Evolutionary conservation across 2,113 vertebrate genomes (phyloP).

Genomic region (Lathamus discolor): DNA sequence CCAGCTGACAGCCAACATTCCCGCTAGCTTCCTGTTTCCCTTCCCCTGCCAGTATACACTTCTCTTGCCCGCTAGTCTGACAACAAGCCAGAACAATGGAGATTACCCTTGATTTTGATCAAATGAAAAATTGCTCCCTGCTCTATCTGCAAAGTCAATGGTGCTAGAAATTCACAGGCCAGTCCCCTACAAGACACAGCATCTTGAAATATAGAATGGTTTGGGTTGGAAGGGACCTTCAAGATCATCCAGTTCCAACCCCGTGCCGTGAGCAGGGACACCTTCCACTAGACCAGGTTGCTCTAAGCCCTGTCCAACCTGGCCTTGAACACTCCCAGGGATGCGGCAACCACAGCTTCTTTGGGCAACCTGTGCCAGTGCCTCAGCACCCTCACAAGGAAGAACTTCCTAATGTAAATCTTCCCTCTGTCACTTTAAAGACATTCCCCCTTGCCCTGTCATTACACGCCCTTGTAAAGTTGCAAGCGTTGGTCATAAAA

Average conservation of each 20-base stretch:
- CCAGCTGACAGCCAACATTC: not conserved
- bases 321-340: not conserved
- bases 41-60: not conserved
- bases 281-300: not conserved
- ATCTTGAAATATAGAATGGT: not conserved
- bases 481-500: not conserved
- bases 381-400: not conserved
- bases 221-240: not conserved
- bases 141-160: not conserved
- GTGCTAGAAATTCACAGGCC: not conserved
- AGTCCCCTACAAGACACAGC: not conserved
- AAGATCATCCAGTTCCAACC: not conserved
- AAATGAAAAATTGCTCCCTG: not conserved
- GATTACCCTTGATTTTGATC: not conserved
- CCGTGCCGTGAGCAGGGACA: not conserved
- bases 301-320: not conserved
- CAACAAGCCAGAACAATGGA: not conserved
- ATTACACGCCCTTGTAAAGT: not conserved
- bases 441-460: not conserved
- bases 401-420: not conserved
- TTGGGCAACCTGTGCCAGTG: not conserved
- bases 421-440: not conserved
- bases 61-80: not conserved
- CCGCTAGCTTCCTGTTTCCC: not conserved
- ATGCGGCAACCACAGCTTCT: not conserved